Base-by-base conservation (phyloP, 2,113 vertebrate genomes). In the Colaptes auratus region DNA sequence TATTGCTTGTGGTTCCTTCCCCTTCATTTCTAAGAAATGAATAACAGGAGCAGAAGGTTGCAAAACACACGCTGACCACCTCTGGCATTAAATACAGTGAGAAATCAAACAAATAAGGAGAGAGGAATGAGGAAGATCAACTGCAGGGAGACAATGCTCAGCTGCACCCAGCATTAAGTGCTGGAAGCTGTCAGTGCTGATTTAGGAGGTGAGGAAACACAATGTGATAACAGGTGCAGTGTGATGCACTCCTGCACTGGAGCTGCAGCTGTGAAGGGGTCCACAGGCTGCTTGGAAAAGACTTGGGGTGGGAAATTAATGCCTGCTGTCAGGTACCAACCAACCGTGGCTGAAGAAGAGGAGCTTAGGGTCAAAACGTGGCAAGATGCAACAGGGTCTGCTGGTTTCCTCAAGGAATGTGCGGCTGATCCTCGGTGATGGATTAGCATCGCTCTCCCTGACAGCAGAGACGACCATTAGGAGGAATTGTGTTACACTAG, bases 211-310 rank as follows among this genome's bases (percentile, higher is more conserved):
- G 5, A 91, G 78, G 79, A 95, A 94, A 89, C 0, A 2, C 0
- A 1, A 64, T 0, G 42, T 0, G 0, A 67, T 2, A 60, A 35
- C 0, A 3, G 66, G 56, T 0, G 1, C 52, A n/a, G 61, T 15
- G 64, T 3, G 4, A 84, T 27, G 55, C 28, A 2, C 74, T 46
- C 52, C 46, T 0, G 3, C 1, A 4, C n/a, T 23, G 52, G 65
- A 77, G 72, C 46, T 58, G 64, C 2, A 4, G 77, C 61, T 73
- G 61, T 1, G 1, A 69, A 89, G 27, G 55, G 82, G 55, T 72
- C 75, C 72, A 70, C 0, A 0, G 27, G 86, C 60, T 83, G 64
- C 82, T 83, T 17, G 18, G 75, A 64, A 73, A 86, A 73, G 17
- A 52, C 9, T 75, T 21, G 5, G 35, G 17, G 42, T 18, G 39